phyloP scores from a whole-genome alignment of 2,797 vertebrate genomes.

The Setipinna tenuifilis region DNA sequence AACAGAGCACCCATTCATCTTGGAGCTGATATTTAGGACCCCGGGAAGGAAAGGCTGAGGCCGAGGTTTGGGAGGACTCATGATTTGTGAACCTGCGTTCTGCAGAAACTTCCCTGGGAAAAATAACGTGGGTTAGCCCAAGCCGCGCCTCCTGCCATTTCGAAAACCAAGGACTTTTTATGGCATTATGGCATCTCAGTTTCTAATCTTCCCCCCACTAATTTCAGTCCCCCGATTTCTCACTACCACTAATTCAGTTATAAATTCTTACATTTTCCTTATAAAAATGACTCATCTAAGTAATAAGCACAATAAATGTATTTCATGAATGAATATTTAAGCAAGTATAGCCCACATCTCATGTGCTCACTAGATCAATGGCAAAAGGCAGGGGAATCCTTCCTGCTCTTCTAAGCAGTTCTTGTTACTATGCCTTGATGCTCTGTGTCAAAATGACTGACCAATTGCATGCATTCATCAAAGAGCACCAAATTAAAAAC shows the following conservation, averaged over 20 bases:
- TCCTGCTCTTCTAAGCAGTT: not conserved
- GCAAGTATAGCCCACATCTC: not conserved
- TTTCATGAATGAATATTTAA: slow-evolving; percentile 6
- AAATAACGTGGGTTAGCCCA: not conserved
- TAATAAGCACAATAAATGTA: not conserved
- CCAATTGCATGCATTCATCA: not conserved
- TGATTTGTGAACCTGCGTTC: slow-evolving; percentile 14
- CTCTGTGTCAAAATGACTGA: not conserved
- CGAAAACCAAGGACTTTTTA: not conserved
- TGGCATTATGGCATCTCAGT: not conserved
- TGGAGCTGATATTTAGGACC: slow-evolving; percentile 21
- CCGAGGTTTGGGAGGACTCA: not conserved
- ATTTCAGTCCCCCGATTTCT: not conserved
- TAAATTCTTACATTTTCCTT: not conserved
- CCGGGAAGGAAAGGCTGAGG: not conserved
- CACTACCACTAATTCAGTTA: not conserved
- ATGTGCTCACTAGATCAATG: not conserved
- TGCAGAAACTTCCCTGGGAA: not conserved
- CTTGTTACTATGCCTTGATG: not conserved
- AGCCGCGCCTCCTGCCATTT: not conserved
- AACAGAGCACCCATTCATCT: slow-evolving; percentile 9
- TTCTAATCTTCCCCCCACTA: not conserved
- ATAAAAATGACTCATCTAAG: not conserved
- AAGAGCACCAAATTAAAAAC: not conserved
- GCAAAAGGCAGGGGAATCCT: not conserved